Base-by-base conservation (phyloP, 2,888 invertebrate genomes). In the Alsophila aescularia region DNA sequence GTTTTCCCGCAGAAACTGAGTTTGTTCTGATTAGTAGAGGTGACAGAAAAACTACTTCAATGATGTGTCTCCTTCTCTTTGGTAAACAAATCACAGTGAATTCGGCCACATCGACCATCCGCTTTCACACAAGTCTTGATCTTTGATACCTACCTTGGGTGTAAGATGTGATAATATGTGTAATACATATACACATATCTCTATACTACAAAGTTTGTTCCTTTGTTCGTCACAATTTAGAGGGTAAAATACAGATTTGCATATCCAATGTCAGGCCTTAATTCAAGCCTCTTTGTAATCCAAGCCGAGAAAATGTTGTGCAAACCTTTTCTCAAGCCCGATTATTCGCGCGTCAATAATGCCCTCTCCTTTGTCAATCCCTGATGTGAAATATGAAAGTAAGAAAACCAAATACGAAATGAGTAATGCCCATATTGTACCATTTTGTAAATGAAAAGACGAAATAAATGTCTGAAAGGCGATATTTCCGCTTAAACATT, bases 271-370 rank as follows among this genome's bases (percentile, higher is more conserved):
- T 15, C 31, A 24, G 27, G 36, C 29, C 54, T 52, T 48, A 44
- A 48, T 40, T 36, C 47, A 41, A 55, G 55, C 45, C 41, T 51
- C 35, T 51, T 62, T 60, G 48, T 61, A 56, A 56, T 56, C 53
- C 44, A 49, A 61, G 56, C 45, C 62, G 47, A 60, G 51, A 53
- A 58, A 58, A 59, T 41, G 53, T 50, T 55, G 37, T 32, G 29
- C 50, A 51, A 52, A 54, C 60, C 66, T 52, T 64, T 66, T 69
- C 58, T 67, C 62, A 66, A 58, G 63, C 66, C 66, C 64, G 62
- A 73, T 61, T 72, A 68, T 74, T 67, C 60, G 50, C 52, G 51
- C 64, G 60, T 65, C 66, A 72, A 71, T 62, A 68, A 62, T 51
- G 45, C 52, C 62, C 62, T 61, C 67, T 66, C 58, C 59, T 70